These are phyloP conservation scores for Spinus pinus DNA, from an alignment of 2,797 vertebrate species.

Conservation along the genomic window DNA sequence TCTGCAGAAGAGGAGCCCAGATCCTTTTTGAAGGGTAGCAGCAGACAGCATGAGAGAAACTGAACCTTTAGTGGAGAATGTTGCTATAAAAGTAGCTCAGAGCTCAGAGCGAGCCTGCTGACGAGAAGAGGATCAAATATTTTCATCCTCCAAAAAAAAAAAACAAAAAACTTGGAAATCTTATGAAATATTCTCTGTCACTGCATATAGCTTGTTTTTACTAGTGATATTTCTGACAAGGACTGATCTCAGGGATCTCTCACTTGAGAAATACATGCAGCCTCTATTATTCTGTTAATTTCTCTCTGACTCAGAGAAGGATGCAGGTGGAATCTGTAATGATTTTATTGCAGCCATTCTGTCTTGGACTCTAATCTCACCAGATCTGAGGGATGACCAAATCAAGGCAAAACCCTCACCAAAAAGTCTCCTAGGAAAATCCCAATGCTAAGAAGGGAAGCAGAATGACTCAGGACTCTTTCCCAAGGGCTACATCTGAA, in stretches of 20 bases:
- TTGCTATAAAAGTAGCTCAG: background rate
- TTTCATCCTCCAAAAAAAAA: background rate
- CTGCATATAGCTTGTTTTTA: background rate
- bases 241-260: slow-evolving; percentile 23
- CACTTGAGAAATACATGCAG: slow-evolving; percentile 25
- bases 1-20: background rate
- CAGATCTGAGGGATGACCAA: slow-evolving; percentile 26
- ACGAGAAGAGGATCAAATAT: slow-evolving; percentile 9
- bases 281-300: slow-evolving; percentile 22
- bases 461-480: slow-evolving; percentile 10
- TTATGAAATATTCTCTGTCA: background rate
- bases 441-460: background rate
- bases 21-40: background rate
- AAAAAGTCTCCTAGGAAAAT: background rate
- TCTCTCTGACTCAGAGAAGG: slow-evolving; percentile 33
- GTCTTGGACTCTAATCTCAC: slow-evolving; percentile 14
- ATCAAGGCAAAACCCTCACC: background rate
- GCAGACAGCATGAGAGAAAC: background rate
- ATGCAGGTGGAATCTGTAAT: slow-evolving; percentile 26
- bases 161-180: background rate
- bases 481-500: background rate
- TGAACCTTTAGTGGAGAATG: background rate
- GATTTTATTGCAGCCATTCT: slow-evolving; percentile 12
- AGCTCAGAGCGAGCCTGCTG: background rate
- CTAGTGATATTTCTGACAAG: slow-evolving; percentile 6